phyloP scores from a whole-genome alignment of 30 jellyfish, hydroid and myxozoan genomes.

The Euphysa ruthae region DNA sequence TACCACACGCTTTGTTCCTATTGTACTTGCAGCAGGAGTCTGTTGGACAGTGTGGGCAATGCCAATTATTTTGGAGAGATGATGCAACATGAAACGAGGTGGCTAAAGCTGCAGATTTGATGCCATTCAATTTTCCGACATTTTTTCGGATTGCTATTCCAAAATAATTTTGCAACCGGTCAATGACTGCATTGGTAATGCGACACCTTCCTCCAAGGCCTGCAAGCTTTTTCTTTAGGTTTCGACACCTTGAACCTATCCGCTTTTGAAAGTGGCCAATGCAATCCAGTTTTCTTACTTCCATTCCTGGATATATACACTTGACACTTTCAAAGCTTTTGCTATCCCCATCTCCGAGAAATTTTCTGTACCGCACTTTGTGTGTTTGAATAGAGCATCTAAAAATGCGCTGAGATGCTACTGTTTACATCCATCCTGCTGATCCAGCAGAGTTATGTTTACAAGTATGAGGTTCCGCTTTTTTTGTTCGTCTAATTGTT shows the following conservation, averaged over 20 bases:
- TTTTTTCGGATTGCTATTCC: too few relatives aligned
- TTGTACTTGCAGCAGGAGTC: too few relatives aligned
- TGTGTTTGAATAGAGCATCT: neutral
- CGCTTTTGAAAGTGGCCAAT: conserved; percentile 54
- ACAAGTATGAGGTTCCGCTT: too few relatives aligned
- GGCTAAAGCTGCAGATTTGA: too few relatives aligned
- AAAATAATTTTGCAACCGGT: too few relatives aligned
- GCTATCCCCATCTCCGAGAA: conserved; percentile 43
- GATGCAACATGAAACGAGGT: too few relatives aligned
- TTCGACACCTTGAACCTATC: conserved; percentile 21
- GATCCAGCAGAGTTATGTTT: neutral
- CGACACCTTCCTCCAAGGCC: conserved; percentile 48
- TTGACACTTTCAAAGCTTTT: neutral
- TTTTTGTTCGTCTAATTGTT: too few relatives aligned
- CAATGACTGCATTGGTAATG: too few relatives aligned
- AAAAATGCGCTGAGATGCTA: conserved; percentile 21
- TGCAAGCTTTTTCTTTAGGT: conserved; percentile 12
- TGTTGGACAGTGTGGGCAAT: too few relatives aligned
- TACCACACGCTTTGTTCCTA: too few relatives aligned
- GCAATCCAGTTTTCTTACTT: conserved; percentile 30
- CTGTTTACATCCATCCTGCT: conserved; percentile 19
- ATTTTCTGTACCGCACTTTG: conserved; percentile 13
- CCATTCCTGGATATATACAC: conserved; percentile 4
- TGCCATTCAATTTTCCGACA: too few relatives aligned
- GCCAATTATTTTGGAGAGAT: too few relatives aligned